These are phyloP conservation scores for Platycercus adscitus DNA, from an alignment of 2,113 vertebrate species.

Conservation along the genomic window DNA sequence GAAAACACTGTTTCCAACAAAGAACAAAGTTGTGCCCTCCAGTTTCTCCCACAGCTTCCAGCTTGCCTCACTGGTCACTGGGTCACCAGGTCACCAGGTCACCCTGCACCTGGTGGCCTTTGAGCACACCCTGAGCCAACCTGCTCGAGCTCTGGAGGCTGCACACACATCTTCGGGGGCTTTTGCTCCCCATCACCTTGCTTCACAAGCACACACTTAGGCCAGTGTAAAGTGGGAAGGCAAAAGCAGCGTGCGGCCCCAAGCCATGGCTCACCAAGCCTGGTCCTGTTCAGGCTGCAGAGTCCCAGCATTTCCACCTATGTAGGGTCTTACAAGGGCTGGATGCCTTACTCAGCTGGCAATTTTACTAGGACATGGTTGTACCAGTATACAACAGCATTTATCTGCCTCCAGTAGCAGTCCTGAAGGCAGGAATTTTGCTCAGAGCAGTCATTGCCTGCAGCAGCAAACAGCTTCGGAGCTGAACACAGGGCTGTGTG, in stretches of 20 bases:
- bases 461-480: not conserved
- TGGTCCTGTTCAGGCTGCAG: not conserved
- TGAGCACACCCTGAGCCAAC: not conserved
- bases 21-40: not conserved
- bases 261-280: too few species aligned
- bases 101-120: not conserved
- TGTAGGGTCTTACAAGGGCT: fast-evolving
- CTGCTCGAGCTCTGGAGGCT: not conserved
- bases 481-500: not conserved
- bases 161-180: not conserved
- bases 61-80: fast-evolving
- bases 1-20: conserved; percentile 23
- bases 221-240: not conserved
- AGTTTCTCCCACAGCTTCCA: not conserved
- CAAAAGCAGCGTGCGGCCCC: not conserved
- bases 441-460: not conserved
- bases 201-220: not conserved
- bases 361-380: not conserved
- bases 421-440: not conserved
- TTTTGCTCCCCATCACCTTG: not conserved
- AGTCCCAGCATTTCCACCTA: not conserved
- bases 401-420: not conserved
- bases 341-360: not conserved
- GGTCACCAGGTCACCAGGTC: not conserved
- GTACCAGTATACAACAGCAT: not conserved